A percentile compares a stretch with the other conserved stretches of the same genome.
These are phyloP conservation scores for Penaeus monodon DNA, from an alignment of 2,888 invertebrate species.

Conservation along the genomic window DNA sequence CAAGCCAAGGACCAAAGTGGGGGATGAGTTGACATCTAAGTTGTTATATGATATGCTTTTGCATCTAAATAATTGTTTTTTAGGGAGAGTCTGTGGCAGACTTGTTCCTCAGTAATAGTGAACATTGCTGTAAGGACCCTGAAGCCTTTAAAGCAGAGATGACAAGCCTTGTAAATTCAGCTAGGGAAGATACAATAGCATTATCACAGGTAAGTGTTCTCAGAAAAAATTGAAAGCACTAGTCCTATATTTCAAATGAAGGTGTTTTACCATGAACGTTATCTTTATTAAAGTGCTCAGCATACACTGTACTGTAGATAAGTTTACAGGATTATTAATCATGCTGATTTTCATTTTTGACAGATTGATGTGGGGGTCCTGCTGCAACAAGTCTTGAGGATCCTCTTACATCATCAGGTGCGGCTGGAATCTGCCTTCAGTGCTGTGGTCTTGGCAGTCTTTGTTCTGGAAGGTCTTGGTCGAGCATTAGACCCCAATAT, in stretches of 20 bases:
- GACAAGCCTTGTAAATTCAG: conserved; percentile 68
- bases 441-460: conserved; percentile 72
- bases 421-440: conserved; percentile 73
- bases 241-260: too few species aligned
- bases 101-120: conserved; percentile 71
- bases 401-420: conserved; percentile 71
- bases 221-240: not conserved
- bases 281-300: too few species aligned
- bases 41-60: too few species aligned
- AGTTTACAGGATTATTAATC: too few species aligned
- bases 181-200: conserved; percentile 66
- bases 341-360: conserved; percentile 52
- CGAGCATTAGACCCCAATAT: conserved; percentile 72
- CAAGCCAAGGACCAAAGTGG: not conserved
- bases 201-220: conserved; percentile 42
- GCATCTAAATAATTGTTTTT: not conserved
- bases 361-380: conserved; percentile 72
- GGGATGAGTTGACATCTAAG: too few species aligned
- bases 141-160: conserved; percentile 70
- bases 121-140: conserved; percentile 70
- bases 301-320: too few species aligned
- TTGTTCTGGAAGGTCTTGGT: conserved; percentile 73
- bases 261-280: too few species aligned
- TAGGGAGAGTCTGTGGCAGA: conserved; percentile 72
- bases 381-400: conserved; percentile 71